Percentiles rank a stretch among this genome's conserved stretches.
These are phyloP conservation scores for Atherinosoma microstoma DNA, from an alignment of 2,797 vertebrate species.

Conservation along the genomic window DNA sequence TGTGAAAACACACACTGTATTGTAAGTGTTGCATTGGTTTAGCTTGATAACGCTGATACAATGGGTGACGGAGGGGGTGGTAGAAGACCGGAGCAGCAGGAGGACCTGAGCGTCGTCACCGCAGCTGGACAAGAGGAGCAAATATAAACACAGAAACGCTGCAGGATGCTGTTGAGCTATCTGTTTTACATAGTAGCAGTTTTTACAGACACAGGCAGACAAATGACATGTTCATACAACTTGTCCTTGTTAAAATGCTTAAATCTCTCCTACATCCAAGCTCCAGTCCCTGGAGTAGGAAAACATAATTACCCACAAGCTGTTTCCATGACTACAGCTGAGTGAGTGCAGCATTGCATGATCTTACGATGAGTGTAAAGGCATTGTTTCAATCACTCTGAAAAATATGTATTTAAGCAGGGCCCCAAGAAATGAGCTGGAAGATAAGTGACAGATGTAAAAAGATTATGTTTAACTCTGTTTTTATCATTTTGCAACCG, in stretches of 20 bases:
- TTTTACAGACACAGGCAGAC: not conserved
- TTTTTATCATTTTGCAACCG: not conserved
- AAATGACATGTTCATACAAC: constrained; percentile 1
- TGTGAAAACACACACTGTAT: constrained; percentile 27
- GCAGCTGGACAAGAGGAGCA: constrained; percentile 39
- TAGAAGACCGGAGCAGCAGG: constrained; percentile 6
- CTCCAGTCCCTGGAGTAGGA: constrained; percentile 16
- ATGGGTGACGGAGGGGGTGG: constrained; percentile 9
- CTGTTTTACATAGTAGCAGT: not conserved
- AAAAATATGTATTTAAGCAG: not conserved
- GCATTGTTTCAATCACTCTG: constrained; percentile 14
- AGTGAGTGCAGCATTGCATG: constrained; percentile 12
- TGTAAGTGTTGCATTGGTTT: constrained; percentile 11
- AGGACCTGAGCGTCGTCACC: constrained; percentile 46
- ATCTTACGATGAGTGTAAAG: not conserved
- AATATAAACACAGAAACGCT: constrained; percentile 3
- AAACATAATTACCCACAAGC: constrained; percentile 47
- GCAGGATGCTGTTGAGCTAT: constrained; percentile 19
- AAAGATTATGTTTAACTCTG: not conserved
- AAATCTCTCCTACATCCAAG: constrained; percentile 4
- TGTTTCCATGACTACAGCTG: constrained; percentile 66
- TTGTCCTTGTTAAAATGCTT: not conserved
- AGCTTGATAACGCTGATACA: constrained; percentile 35
- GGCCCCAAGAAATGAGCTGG: not conserved
- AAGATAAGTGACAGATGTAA: not conserved